phyloP scores from a whole-genome alignment of 2,797 vertebrate genomes.

The Siniperca undulata region DNA sequence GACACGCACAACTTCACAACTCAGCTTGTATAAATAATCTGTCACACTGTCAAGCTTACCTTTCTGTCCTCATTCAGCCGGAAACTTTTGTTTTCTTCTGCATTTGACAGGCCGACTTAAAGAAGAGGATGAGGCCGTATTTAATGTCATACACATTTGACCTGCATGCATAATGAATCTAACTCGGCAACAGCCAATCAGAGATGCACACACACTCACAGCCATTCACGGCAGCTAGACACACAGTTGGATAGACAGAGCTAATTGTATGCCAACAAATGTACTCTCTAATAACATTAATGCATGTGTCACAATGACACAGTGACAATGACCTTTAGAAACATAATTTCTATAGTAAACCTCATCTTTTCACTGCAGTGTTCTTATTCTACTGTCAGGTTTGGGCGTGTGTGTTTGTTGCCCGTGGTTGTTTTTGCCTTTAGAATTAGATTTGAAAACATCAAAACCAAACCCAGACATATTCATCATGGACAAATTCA shows the following conservation, averaged over 20 bases:
- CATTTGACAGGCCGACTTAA: neutral
- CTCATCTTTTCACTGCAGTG: neutral
- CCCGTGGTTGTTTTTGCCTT: neutral
- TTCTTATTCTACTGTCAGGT: neutral
- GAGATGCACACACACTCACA: neutral
- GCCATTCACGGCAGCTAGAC: neutral
- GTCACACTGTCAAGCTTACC: neutral
- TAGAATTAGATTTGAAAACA: neutral
- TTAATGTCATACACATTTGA: neutral
- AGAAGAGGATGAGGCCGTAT: neutral
- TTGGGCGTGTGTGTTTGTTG: neutral
- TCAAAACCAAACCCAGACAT: neutral
- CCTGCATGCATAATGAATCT: neutral
- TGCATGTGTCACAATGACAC: neutral
- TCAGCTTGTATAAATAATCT: neutral
- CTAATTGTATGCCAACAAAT: neutral
- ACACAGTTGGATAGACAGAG: too few relatives aligned
- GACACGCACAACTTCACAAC: neutral
- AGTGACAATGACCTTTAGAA: neutral
- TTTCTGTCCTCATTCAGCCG: neutral
- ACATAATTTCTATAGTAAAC: neutral
- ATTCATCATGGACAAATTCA: neutral
- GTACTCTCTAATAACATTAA: neutral
- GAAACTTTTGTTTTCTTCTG: neutral
- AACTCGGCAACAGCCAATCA: constrained; percentile 18